Base-by-base conservation (phyloP, 2,797 vertebrate species). In the Eupleurogrammus muticus region DNA sequence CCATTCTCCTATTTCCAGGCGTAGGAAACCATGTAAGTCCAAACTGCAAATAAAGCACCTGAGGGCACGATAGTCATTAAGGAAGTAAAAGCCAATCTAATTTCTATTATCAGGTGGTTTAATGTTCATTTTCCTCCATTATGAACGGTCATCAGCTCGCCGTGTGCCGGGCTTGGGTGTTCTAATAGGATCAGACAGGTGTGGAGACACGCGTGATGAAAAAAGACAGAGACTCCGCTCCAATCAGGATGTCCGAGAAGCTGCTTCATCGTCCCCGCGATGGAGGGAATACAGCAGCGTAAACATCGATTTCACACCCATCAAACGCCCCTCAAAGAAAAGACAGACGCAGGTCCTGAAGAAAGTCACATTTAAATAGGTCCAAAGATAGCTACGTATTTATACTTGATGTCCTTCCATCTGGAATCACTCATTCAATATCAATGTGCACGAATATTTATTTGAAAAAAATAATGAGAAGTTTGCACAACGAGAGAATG, bases 91-190 rank as follows among this genome's bases (percentile, higher is more conserved):
- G 28, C 36, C 68, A 60, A 65, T 60, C 42, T 57, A 60, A 73
- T 59, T 60, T 54, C 49, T 65, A 60, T 76, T 49, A 46, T 65
- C 47, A 52, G 55, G 48, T 55, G 57, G 51, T 67, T 74, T 61
- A 61, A 74, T 49, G 63, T 61, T 64, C 38, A 66, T 66, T 50
- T 61, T 54, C n/a, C 42, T 12, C 54, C 60, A 70, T 77, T 70
- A 60, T 54, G 28, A 66, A 55, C 32, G 24, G 61, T 71, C 35
- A 75, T 63, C 57, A 50, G 21, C 46, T 52, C 44, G 8, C 16
- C 2, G 8, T 8, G 16, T 44, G 40, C 40, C 11, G 21, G 17
- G n/a, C 53, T 35, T 28, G 60, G 32, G 49, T 66, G 67, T 60
- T 36, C 32, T 66, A 61, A 66, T 66, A 20, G 38, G 56, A 66